Conservation (phyloP, 1,140 invertebrate genomes). For the Hestina assimilis region DNA sequence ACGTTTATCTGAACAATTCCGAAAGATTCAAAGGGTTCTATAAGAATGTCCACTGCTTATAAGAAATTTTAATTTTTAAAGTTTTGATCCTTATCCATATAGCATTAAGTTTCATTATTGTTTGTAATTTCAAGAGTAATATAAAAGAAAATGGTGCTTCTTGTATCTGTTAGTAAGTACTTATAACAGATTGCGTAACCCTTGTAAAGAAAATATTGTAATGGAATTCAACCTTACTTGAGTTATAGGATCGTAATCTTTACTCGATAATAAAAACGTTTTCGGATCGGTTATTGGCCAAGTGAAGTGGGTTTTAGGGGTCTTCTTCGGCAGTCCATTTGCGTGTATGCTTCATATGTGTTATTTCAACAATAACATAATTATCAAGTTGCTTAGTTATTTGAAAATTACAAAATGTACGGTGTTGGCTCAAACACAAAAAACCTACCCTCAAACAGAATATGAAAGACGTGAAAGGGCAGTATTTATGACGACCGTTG, state of each 20-base stretch:
- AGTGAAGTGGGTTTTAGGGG: no score
- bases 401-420: no score
- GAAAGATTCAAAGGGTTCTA: conserved; percentile 5
- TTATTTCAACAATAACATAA: no score
- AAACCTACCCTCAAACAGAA: no score
- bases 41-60: conserved; percentile 3
- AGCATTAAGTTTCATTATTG: background rate
- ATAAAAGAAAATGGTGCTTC: conserved; percentile 20
- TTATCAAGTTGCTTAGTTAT: no score
- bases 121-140: conserved; percentile 1
- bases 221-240: background rate
- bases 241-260: background rate
- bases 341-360: no score
- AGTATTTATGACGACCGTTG: no score
- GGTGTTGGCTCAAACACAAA: no score
- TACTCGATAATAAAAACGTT: background rate
- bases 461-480: no score
- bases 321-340: no score
- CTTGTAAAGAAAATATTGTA: conserved; percentile 11
- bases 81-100: background rate
- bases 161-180: conserved; percentile 23
- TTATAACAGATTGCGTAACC: conserved; percentile 27
- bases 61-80: background rate
- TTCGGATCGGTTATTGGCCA: no score
- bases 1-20: conserved; percentile 15